phyloP scores from a whole-genome alignment of 2,888 invertebrate species.

The Dolichomitus sp. region DNA sequence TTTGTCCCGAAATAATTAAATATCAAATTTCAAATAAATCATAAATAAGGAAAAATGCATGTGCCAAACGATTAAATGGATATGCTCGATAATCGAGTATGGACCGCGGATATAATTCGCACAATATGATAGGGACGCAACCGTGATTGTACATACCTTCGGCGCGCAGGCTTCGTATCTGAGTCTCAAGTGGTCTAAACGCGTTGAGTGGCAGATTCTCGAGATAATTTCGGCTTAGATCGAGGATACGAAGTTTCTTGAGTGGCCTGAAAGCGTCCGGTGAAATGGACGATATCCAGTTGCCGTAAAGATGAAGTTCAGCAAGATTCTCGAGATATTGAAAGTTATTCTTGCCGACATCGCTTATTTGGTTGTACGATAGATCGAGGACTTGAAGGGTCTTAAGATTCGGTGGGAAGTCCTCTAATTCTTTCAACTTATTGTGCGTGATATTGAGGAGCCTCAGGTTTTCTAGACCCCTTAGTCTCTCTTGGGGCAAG shows the following conservation, averaged over 20 bases:
- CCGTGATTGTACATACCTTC: constrained; percentile 90
- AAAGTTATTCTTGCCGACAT: constrained; percentile 92
- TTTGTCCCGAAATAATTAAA: background rate
- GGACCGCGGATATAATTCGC: background rate
- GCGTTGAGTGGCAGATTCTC: constrained; percentile 93
- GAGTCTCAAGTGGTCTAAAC: constrained; percentile 93
- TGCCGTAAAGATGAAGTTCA: constrained; percentile 93
- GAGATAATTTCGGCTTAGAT: constrained; percentile 94
- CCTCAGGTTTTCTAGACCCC: constrained; percentile 91
- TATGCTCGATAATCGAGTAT: background rate
- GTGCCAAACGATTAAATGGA: background rate
- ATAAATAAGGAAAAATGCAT: background rate
- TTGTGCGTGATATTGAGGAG: constrained; percentile 95
- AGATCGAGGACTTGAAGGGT: constrained; percentile 93
- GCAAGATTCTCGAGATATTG: constrained; percentile 92
- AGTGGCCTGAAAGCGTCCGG: constrained; percentile 92
- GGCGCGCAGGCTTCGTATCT: constrained; percentile 92
- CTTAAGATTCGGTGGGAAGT: constrained; percentile 93
- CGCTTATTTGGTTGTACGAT: constrained; percentile 93
- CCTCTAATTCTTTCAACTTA: constrained; percentile 92
- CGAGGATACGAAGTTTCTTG: constrained; percentile 92
- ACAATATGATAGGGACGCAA: background rate
- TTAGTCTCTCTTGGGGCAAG: constrained; percentile 94
- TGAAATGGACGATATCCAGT: constrained; percentile 93
- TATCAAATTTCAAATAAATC: background rate